A percentile compares a stretch with the other conserved stretches of the same genome.
Evolutionary conservation across 2,113 vertebrate species (phyloP).

Genomic region (Fregetta grallaria): DNA sequence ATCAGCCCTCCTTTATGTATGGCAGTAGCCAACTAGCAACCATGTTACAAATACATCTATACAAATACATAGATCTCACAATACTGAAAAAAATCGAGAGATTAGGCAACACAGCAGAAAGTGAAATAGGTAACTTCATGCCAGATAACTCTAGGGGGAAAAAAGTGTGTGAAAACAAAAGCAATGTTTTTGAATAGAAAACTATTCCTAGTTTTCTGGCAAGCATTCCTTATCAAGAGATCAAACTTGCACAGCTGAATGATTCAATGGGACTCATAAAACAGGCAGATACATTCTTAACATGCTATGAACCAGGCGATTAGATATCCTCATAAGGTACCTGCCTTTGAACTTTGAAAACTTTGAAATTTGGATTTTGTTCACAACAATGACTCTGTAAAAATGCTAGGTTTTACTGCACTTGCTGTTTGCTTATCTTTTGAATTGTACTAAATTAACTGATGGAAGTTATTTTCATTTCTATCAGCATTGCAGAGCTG

Average conservation of each 20-base stretch:
- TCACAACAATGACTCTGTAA: neutral
- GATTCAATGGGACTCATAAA: neutral
- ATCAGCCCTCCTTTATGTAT: neutral
- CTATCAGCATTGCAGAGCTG: neutral
- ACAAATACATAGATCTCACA: too few species aligned
- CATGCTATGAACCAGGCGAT: neutral
- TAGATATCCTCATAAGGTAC: neutral
- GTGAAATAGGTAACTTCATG: neutral
- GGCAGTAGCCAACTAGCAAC: neutral
- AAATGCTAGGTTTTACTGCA: neutral
- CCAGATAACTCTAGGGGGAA: neutral
- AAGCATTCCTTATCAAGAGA: neutral
- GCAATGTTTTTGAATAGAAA: constrained; percentile 52
- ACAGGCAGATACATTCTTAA: neutral
- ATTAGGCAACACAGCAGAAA: neutral
- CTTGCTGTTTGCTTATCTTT: neutral
- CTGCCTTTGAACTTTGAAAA: neutral
- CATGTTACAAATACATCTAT: neutral
- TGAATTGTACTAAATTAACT: neutral
- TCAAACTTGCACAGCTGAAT: neutral
- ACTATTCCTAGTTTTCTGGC: constrained; percentile 23
- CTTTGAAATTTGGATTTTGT: neutral
- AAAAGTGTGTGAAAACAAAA: neutral
- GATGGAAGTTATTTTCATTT: neutral
- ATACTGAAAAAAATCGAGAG: neutral